Evolutionary conservation across 2,797 vertebrate species (phyloP).

Genomic region (Mormyrus proboscirostris): DNA sequence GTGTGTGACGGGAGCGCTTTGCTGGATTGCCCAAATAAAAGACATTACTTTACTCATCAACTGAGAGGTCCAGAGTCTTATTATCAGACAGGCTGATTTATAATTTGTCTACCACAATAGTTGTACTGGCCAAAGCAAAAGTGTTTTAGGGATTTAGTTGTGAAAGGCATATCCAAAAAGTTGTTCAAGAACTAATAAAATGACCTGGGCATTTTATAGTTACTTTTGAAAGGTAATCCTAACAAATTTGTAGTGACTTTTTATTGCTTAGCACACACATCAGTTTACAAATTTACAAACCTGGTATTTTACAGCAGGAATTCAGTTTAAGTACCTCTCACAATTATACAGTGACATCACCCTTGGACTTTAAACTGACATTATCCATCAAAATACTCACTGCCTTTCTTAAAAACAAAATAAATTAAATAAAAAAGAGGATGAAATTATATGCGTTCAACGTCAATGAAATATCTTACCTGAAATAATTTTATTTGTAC

Average conservation of each 20-base stretch:
- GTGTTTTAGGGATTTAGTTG: background rate
- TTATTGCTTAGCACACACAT: background rate
- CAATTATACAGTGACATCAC: background rate
- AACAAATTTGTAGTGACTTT: background rate
- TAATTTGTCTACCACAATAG: too few species aligned
- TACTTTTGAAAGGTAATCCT: background rate
- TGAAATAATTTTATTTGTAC: constrained; percentile 16
- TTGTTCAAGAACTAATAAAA: background rate
- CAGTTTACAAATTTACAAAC: background rate
- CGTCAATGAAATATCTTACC: background rate
- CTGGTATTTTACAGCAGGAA: background rate
- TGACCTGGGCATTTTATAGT: background rate
- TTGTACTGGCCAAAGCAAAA: background rate
- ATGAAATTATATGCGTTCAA: background rate
- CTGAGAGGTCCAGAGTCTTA: too few species aligned
- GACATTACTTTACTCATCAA: too few species aligned
- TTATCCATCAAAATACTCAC: background rate
- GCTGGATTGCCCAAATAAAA: too few species aligned
- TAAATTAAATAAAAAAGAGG: background rate
- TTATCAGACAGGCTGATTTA: too few species aligned
- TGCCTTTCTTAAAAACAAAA: background rate
- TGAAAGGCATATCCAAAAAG: background rate
- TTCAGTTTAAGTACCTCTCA: background rate
- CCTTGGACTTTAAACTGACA: background rate
- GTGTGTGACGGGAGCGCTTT: too few species aligned